phyloP scores from a whole-genome alignment of 2,113 vertebrate genomes.

The Brachirus orientalis region DNA sequence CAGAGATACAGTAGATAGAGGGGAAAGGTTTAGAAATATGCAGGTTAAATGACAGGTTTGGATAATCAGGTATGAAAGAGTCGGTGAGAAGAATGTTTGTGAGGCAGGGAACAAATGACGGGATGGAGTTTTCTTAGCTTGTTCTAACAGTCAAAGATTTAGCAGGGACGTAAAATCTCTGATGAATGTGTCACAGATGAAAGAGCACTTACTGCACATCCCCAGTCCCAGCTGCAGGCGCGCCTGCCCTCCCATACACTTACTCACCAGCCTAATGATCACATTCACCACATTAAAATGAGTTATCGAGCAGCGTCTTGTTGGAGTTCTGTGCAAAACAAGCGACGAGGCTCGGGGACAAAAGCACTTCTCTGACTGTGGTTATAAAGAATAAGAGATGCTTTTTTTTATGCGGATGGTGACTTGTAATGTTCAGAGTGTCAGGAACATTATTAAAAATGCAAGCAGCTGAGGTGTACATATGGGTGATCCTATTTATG shows the following conservation, averaged over 20 bases:
- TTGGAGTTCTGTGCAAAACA: constrained; percentile 50
- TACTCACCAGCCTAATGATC: constrained; percentile 30
- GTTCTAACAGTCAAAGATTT: constrained; percentile 37
- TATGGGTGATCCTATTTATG: constrained; percentile 98
- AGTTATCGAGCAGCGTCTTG: constrained; percentile 26
- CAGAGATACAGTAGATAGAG: constrained; percentile 6
- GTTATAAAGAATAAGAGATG: constrained; percentile 60
- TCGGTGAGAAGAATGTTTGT: constrained; percentile 10
- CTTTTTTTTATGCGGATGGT: constrained; percentile 66
- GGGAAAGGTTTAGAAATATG: constrained; percentile 11
- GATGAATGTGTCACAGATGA: constrained; percentile 58
- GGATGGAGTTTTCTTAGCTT: constrained; percentile 27
- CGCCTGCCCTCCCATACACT: constrained; percentile 19
- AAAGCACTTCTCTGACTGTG: constrained; percentile 69
- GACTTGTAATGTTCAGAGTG: constrained; percentile 83
- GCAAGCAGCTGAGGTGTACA: constrained; percentile 93
- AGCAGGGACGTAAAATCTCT: constrained; percentile 25
- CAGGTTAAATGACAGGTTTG: constrained; percentile 15
- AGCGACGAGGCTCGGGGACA: constrained; percentile 55
- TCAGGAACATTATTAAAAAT: constrained; percentile 87
- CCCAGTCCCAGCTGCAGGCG: constrained; percentile 31
- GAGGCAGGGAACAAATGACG: constrained; percentile 13
- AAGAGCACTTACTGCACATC: constrained; percentile 75
- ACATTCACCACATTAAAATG: constrained; percentile 43
- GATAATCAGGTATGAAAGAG: constrained; percentile 19